A percentile compares a stretch with the other conserved stretches of the same genome.
Conservation (phyloP, 2,113 vertebrate genomes). For the Scatophagus argus region DNA sequence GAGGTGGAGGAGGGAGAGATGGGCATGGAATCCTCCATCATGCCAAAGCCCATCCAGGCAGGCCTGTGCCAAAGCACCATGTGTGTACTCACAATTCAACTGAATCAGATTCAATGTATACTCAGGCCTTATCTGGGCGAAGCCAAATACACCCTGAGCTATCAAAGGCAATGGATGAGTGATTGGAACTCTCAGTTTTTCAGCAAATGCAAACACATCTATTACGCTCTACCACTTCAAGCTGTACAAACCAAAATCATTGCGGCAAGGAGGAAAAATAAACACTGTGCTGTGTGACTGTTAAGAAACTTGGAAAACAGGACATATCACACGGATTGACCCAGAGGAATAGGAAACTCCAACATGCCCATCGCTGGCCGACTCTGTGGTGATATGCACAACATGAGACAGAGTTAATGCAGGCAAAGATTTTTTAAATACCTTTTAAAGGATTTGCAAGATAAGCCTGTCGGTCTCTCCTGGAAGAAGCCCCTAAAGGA, state of each 20-base stretch:
- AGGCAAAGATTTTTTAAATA: slow-evolving; percentile 74
- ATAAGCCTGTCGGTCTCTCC: slow-evolving; percentile 74
- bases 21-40: slow-evolving; percentile 57
- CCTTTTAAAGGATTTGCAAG: slow-evolving; percentile 83
- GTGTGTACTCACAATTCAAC: slow-evolving; percentile 77
- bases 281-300: slow-evolving; percentile 59
- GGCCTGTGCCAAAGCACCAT: slow-evolving; percentile 69
- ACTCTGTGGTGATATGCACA: slow-evolving; percentile 22
- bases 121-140: slow-evolving; percentile 76
- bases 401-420: slow-evolving; percentile 73
- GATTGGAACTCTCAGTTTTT: slow-evolving; percentile 73
- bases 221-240: slow-evolving; percentile 72
- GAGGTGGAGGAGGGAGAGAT: slow-evolving; percentile 1
- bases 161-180: slow-evolving; percentile 75
- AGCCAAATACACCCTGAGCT: slow-evolving; percentile 79
- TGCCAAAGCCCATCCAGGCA: slow-evolving; percentile 69
- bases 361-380: slow-evolving; percentile 18
- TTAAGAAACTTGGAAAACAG: slow-evolving; percentile 65
- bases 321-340: slow-evolving; percentile 43
- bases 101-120: slow-evolving; percentile 75
- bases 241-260: slow-evolving; percentile 79
- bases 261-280: slow-evolving; percentile 47
- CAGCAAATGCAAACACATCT: slow-evolving; percentile 75
- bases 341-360: slow-evolving; percentile 45
- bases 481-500: slow-evolving; percentile 71